These are phyloP conservation scores for Drosophila pseudotalamancana DNA, from an alignment of 2,888 invertebrate genomes.

Conservation along the genomic window DNA sequence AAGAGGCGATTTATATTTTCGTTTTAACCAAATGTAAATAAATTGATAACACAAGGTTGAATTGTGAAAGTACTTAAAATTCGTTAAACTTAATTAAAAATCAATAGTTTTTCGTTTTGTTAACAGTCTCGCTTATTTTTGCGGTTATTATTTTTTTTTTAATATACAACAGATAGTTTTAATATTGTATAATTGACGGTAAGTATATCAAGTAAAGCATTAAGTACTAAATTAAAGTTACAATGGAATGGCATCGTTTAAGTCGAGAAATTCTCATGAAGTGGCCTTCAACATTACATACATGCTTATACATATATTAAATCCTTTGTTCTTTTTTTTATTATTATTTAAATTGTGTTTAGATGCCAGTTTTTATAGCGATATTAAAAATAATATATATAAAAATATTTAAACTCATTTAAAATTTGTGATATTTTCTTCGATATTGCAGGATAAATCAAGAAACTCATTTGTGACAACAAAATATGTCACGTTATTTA, in stretches of 20 bases:
- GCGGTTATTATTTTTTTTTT: slow-evolving; percentile 17
- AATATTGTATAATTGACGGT: slow-evolving; percentile 63
- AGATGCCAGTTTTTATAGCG: slow-evolving; percentile 11
- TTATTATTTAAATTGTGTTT: slow-evolving; percentile 25
- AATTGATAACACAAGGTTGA: slow-evolving; percentile 39
- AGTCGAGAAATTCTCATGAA: slow-evolving; percentile 42
- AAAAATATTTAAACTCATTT: neutral
- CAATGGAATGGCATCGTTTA: slow-evolving; percentile 75
- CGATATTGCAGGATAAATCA: neutral
- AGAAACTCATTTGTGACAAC: neutral
- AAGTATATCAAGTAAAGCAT: slow-evolving; percentile 13
- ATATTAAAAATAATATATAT: slow-evolving; percentile 16
- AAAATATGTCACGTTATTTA: slow-evolving; percentile 28
- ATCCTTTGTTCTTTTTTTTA: neutral
- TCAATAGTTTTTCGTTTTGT: slow-evolving; percentile 22
- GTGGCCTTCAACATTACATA: slow-evolving; percentile 42
- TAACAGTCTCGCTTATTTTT: slow-evolving; percentile 74
- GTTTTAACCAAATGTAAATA: slow-evolving; percentile 66
- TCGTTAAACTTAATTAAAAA: slow-evolving; percentile 32
- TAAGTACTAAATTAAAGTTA: slow-evolving; percentile 34
- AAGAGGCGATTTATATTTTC: slow-evolving; percentile 48
- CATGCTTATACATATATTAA: slow-evolving; percentile 33
- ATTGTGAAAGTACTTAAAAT: slow-evolving; percentile 56
- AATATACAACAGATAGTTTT: slow-evolving; percentile 27
- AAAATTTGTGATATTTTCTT: neutral